These are phyloP conservation scores for Acrocera orbiculus DNA, from an alignment of 2,888 invertebrate genomes.

Conservation along the genomic window DNA sequence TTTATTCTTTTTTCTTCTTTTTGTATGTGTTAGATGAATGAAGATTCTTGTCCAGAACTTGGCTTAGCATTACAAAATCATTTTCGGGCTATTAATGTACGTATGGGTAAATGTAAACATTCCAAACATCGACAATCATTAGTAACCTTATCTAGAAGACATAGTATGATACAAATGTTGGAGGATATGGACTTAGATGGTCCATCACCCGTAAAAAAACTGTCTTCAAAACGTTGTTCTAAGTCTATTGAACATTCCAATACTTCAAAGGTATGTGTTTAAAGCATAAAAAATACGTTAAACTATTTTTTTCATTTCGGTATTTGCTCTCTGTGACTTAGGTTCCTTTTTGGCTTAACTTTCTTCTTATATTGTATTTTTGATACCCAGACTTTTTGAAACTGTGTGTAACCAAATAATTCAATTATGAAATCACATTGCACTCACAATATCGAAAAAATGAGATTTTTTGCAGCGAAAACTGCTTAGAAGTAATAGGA, in stretches of 20 bases:
- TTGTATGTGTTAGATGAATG: slow-evolving; percentile 43
- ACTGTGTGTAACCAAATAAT: no score
- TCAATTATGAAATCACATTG: no score
- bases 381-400: no score
- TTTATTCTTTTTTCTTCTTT: slow-evolving; percentile 10
- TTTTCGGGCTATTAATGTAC: slow-evolving; percentile 69
- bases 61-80: slow-evolving; percentile 77
- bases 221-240: slow-evolving; percentile 18
- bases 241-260: slow-evolving; percentile 23
- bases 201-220: slow-evolving; percentile 45
- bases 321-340: no score
- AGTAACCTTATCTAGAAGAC: slow-evolving; percentile 62
- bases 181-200: slow-evolving; percentile 52
- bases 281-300: no score
- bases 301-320: no score
- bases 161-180: slow-evolving; percentile 61
- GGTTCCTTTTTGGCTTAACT: no score
- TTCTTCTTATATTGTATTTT: no score
- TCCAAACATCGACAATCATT: slow-evolving; percentile 74
- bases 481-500: no score
- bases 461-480: no score
- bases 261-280: neutral
- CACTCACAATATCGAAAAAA: no score
- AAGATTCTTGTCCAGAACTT: slow-evolving; percentile 72
- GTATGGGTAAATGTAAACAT: slow-evolving; percentile 47